A percentile compares a stretch with the other conserved stretches of the same genome.
Conservation (phyloP, 1,140 invertebrate species). For the Glossosoma conforme region DNA sequence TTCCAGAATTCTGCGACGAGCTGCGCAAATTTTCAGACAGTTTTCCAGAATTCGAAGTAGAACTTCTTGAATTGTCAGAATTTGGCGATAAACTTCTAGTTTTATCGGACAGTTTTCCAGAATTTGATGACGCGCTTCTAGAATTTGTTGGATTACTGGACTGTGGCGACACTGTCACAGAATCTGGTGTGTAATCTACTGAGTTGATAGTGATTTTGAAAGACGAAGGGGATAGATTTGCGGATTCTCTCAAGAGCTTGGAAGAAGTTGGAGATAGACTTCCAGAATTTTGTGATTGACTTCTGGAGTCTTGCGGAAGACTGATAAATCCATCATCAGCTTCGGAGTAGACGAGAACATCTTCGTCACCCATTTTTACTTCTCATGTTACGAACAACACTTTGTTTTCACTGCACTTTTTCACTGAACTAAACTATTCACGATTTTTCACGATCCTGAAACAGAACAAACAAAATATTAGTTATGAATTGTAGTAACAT, state of each 20-base stretch:
- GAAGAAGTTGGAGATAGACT: neutral
- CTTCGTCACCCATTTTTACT: conserved; percentile 14
- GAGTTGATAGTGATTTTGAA: neutral
- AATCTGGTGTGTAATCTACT: neutral
- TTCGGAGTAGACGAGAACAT: conserved; percentile 1
- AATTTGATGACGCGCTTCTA: conserved; percentile 6
- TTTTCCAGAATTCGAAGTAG: neutral
- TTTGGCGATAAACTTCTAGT: neutral
- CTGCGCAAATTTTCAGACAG: neutral
- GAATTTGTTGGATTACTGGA: conserved; percentile 7
- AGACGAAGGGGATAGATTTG: neutral
- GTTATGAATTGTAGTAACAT: too few species aligned
- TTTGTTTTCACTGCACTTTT: neutral
- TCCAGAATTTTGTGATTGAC: neutral
- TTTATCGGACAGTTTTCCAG: conserved; percentile 10
- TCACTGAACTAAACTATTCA: neutral
- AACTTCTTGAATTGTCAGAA: neutral
- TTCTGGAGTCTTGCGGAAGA: neutral
- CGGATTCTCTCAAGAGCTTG: neutral
- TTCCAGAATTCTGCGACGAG: neutral
- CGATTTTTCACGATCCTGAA: neutral
- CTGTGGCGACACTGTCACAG: conserved; percentile 7
- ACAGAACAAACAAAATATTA: too few species aligned
- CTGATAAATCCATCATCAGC: neutral
- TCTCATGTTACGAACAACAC: neutral